A percentile compares a stretch with the other conserved stretches of the same genome.
These are phyloP conservation scores for Subacronicta megacephala DNA, from an alignment of 2,888 invertebrate species.

Conservation along the genomic window DNA sequence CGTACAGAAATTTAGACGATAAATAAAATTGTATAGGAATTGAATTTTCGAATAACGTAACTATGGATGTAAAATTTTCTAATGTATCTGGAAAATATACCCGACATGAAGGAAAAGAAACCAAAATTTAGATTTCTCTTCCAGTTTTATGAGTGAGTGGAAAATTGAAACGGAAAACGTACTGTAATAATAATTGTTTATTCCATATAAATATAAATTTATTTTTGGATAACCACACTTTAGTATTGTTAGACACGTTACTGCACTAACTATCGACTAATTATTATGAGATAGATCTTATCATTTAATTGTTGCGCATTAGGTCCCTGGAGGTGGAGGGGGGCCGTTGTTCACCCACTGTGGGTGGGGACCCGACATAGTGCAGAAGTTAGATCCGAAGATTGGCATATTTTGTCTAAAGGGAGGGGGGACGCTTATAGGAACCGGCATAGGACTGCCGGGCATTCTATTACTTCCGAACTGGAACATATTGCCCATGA, in stretches of 20 bases:
- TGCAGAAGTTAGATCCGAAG: conserved; percentile 71
- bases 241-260: conserved; percentile 78
- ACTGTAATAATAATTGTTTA: conserved; percentile 77
- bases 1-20: no score
- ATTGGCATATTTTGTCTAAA: conserved; percentile 68
- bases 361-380: conserved; percentile 65
- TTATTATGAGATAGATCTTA: conserved; percentile 63
- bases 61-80: no score
- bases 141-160: no score
- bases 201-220: conserved; percentile 85
- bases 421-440: conserved; percentile 54
- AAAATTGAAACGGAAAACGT: conserved; percentile 49
- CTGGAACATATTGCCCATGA: conserved; percentile 66
- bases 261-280: conserved; percentile 68
- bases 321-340: conserved; percentile 83
- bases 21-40: no score
- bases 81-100: no score
- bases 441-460: conserved; percentile 59
- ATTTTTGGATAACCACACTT: conserved; percentile 87
- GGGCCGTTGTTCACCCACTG: conserved; percentile 76
- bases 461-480: conserved; percentile 70
- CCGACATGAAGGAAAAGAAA: no score
- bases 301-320: conserved; percentile 57
- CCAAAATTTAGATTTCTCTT: no score
- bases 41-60: no score